Evolutionary conservation across 2,797 vertebrate species (phyloP).

Genomic region (Thamnophis elegans): DNA sequence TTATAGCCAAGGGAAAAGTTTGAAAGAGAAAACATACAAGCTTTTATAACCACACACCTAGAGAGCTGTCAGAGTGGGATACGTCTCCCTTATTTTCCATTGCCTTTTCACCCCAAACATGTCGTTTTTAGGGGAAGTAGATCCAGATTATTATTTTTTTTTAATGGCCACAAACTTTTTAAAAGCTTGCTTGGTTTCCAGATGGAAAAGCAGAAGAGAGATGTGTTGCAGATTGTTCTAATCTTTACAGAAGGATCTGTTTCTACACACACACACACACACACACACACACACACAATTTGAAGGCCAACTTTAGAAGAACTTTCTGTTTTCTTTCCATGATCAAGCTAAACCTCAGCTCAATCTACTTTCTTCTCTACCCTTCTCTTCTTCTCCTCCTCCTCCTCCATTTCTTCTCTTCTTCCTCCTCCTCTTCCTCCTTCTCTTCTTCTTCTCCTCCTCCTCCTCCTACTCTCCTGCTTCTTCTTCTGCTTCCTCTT

Average conservation of each 20-base stretch:
- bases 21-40: background rate
- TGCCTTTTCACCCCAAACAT: background rate
- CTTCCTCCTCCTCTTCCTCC: background rate
- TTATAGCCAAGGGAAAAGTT: background rate
- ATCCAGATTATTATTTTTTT: background rate
- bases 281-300: background rate
- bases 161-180: background rate
- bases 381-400: too few species aligned
- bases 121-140: background rate
- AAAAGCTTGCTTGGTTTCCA: background rate
- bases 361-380: background rate
- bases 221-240: background rate
- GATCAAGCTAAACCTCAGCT: background rate
- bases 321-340: background rate
- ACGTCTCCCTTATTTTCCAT: background rate
- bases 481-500: too few species aligned
- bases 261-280: background rate
- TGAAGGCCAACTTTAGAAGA: background rate
- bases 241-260: background rate
- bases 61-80: background rate
- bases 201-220: background rate
- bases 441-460: too few species aligned
- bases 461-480: background rate
- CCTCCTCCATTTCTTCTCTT: too few species aligned
- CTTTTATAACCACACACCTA: rapidly evolving